phyloP scores from a whole-genome alignment of 2,113 vertebrate species.

The Phocoena sinus region DNA sequence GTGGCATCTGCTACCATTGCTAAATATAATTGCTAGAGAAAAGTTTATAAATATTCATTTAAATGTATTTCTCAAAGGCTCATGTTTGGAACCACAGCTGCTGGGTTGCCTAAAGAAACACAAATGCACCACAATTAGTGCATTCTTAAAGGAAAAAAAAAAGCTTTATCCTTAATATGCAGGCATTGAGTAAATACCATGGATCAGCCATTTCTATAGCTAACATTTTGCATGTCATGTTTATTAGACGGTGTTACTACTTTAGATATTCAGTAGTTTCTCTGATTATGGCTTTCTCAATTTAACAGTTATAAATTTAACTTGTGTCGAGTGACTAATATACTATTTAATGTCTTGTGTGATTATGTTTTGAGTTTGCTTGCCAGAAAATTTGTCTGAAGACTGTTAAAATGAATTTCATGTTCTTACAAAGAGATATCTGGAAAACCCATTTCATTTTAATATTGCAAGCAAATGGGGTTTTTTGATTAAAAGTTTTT shows the following conservation, averaged over 20 bases:
- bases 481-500: not conserved
- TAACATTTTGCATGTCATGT: conserved; percentile 78
- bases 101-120: conserved; percentile 74
- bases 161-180: conserved; percentile 63
- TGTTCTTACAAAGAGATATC: conserved; percentile 50
- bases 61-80: conserved; percentile 76
- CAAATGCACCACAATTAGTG: conserved; percentile 57
- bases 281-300: conserved; percentile 64
- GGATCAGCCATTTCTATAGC: conserved; percentile 74
- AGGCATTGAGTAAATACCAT: conserved; percentile 69
- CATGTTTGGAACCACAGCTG: conserved; percentile 78
- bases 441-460: conserved; percentile 43
- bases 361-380: conserved; percentile 59
- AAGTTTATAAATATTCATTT: conserved; percentile 78
- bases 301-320: conserved; percentile 71
- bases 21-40: conserved; percentile 77
- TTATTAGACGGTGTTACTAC: conserved; percentile 74
- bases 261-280: conserved; percentile 67
- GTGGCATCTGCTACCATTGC: conserved; percentile 75
- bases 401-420: conserved; percentile 44
- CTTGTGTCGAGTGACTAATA: conserved; percentile 62
- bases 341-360: conserved; percentile 60
- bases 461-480: not conserved
- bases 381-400: conserved; percentile 62
- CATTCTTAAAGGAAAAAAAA: conserved; percentile 62